These are phyloP conservation scores for Pimephales promelas DNA, from an alignment of 2,113 vertebrate genomes.

Conservation along the genomic window DNA sequence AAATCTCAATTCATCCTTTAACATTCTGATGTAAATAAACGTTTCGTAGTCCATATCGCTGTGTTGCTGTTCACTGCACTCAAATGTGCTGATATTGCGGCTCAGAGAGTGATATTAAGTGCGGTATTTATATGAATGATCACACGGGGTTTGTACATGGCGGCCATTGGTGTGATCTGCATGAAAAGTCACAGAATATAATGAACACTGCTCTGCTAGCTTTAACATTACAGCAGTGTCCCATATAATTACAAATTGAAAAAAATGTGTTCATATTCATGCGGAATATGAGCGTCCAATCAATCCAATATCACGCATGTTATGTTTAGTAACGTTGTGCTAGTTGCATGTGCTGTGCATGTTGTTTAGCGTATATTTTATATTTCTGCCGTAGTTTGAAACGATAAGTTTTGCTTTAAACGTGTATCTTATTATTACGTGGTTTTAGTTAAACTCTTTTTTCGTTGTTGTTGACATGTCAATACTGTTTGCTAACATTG, in stretches of 20 bases:
- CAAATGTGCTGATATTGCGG: neutral
- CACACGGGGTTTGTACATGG: neutral
- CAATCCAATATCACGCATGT: too few species aligned
- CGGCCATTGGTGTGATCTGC: neutral
- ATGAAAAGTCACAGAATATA: neutral
- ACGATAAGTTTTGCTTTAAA: neutral
- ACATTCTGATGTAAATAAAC: neutral
- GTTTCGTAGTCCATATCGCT: neutral
- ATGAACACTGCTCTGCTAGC: neutral
- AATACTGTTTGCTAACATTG: neutral
- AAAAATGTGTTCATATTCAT: too few species aligned
- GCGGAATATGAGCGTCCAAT: too few species aligned
- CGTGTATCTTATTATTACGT: neutral
- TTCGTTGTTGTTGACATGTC: neutral
- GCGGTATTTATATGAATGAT: neutral
- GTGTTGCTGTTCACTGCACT: neutral
- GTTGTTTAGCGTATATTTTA: neutral
- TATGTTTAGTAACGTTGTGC: neutral
- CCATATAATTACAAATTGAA: neutral
- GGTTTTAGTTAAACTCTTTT: neutral
- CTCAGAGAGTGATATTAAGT: neutral
- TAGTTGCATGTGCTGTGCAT: neutral
- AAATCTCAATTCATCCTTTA: constrained; percentile 47
- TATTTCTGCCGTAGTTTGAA: neutral
- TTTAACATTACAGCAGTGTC: neutral